A percentile compares a stretch with the other conserved stretches of the same genome.
These are phyloP conservation scores for Ridgeia piscesae DNA, from an alignment of 1,140 invertebrate species.

Conservation along the genomic window DNA sequence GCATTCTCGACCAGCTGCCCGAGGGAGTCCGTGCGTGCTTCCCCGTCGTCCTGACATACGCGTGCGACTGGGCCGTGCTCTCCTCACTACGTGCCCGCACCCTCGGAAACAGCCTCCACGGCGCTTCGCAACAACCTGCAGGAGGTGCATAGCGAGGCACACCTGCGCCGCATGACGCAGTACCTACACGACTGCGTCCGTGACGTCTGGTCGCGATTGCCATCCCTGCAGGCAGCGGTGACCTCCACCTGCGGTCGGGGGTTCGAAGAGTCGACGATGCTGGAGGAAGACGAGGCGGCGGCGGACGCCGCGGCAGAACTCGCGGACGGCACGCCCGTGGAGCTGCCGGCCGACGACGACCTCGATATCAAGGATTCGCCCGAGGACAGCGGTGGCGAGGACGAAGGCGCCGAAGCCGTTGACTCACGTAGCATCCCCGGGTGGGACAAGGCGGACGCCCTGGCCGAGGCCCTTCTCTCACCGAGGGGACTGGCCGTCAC, in stretches of 20 bases:
- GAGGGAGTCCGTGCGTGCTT: background rate
- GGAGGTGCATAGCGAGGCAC: conserved; percentile 14
- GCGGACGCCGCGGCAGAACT: too few species aligned
- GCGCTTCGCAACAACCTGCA: background rate
- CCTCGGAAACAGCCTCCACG: background rate
- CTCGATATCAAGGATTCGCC: background rate
- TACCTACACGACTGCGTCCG: conserved; percentile 6
- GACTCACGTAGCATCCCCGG: background rate
- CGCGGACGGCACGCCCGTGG: too few species aligned
- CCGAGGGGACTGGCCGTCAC: too few species aligned
- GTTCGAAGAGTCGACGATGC: conserved; percentile 37
- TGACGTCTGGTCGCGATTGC: conserved; percentile 33
- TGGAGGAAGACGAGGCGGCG: conserved; percentile 27
- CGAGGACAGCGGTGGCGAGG: too few species aligned
- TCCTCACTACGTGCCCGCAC: background rate
- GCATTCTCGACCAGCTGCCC: background rate
- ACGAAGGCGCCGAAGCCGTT: too few species aligned
- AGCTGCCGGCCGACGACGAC: too few species aligned
- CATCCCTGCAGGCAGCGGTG: conserved; percentile 33
- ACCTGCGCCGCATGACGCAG: background rate
- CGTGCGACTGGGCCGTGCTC: conserved; percentile 5
- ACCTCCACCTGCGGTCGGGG: conserved; percentile 37
- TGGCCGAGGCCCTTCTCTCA: too few species aligned
- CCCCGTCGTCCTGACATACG: background rate
- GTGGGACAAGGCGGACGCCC: too few species aligned